Evolutionary conservation across 2,113 vertebrate genomes (phyloP).

Genomic region (Myotis davidii): DNA sequence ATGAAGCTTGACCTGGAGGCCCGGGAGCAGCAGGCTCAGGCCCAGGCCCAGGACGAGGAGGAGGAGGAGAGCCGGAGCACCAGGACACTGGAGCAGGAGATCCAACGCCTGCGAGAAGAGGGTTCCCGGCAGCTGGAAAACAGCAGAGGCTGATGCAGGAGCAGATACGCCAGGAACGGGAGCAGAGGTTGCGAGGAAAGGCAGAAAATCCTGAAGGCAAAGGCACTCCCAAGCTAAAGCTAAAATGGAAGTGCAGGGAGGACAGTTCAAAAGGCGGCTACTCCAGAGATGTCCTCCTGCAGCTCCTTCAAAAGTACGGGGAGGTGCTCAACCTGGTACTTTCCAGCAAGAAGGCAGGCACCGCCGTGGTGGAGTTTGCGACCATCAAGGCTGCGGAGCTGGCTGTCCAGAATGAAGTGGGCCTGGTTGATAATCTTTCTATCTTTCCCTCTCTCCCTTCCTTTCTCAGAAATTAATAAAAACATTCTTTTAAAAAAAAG

Average conservation of each 20-base stretch:
- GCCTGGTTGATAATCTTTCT: too few relatives aligned
- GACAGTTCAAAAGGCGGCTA: conserved; percentile 84
- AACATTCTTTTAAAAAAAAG: too few relatives aligned
- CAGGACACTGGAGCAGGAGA: too few relatives aligned
- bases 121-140: too few relatives aligned
- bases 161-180: too few relatives aligned
- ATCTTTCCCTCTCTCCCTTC: too few relatives aligned
- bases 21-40: too few relatives aligned
- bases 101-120: too few relatives aligned
- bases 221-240: conserved; percentile 95
- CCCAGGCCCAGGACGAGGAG: too few relatives aligned
- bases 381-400: conserved; percentile 93
- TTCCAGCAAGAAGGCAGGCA: conserved; percentile 93
- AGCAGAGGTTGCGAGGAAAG: conserved; percentile 79
- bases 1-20: conserved; percentile 89
- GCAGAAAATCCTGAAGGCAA: conserved; percentile 81
- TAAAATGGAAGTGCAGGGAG: conserved; percentile 93
- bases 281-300: conserved; percentile 89
- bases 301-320: conserved; percentile 96
- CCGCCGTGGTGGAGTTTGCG: conserved; percentile 94
- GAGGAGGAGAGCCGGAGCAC: too few relatives aligned
- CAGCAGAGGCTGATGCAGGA: too few relatives aligned
- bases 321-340: conserved; percentile 93
- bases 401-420: conserved; percentile 78
- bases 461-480: too few relatives aligned